Conservation (phyloP, 2,797 vertebrate genomes). For the Danio kyathit region DNA sequence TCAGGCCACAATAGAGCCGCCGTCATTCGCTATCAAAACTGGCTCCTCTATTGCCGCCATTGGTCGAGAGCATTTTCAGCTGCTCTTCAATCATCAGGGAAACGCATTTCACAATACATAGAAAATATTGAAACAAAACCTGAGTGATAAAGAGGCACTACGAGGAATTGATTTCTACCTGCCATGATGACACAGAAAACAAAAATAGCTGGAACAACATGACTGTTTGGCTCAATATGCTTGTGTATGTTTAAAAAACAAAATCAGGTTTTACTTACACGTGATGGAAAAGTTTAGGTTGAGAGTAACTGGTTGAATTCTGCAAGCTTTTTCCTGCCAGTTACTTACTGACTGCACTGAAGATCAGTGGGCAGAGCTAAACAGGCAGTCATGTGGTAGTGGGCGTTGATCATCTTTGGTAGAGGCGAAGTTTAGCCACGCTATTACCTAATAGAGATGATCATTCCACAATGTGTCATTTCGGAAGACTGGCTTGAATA, state of each 20-base stretch:
- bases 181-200: conserved; percentile 4
- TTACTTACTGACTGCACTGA: too few species aligned
- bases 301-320: too few species aligned
- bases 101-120: background rate
- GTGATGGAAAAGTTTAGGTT: too few species aligned
- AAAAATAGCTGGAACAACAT: conserved; percentile 4
- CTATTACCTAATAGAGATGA: too few species aligned
- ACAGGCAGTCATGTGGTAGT: too few species aligned
- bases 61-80: background rate
- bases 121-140: background rate
- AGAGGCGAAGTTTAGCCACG: too few species aligned
- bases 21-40: conserved; percentile 6
- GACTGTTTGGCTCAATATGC: background rate
- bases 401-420: too few species aligned
- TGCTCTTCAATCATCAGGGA: background rate
- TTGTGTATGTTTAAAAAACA: conserved; percentile 20
- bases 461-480: too few species aligned
- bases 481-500: too few species aligned
- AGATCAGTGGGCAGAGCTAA: too few species aligned
- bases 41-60: background rate
- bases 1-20: background rate
- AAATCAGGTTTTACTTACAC: conserved; percentile 15
- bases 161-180: conserved; percentile 53
- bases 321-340: too few species aligned
- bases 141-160: background rate